phyloP scores from a whole-genome alignment of 92 coral and sea anemone genomes.

The Desmophyllum pertusum region DNA sequence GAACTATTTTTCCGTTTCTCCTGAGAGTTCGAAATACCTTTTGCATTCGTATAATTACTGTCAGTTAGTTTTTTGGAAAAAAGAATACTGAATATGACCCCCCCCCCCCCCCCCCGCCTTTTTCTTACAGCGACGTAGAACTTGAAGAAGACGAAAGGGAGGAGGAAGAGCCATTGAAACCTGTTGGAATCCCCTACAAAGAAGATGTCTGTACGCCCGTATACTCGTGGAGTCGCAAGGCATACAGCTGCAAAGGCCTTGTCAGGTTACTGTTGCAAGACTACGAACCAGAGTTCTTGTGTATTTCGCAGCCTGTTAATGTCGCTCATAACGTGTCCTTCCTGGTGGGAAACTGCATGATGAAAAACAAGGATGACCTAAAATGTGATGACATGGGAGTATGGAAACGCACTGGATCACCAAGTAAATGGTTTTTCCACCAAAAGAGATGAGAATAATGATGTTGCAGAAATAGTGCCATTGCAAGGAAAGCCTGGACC shows the following conservation, averaged over 20 bases:
- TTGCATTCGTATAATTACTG: too few species aligned
- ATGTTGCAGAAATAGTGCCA: neutral
- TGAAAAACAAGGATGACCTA: slow-evolving; percentile 45
- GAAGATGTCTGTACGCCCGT: slow-evolving; percentile 38
- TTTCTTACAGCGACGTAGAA: neutral
- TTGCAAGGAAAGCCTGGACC: slow-evolving; percentile 5
- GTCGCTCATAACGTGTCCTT: slow-evolving; percentile 46
- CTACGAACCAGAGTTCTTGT: slow-evolving; percentile 41
- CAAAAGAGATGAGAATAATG: slow-evolving; percentile 14
- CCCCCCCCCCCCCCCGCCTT: too few species aligned
- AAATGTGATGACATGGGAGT: slow-evolving; percentile 63
- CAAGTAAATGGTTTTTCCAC: slow-evolving; percentile 32
- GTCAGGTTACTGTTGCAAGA: slow-evolving; percentile 24
- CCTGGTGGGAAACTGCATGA: slow-evolving; percentile 20
- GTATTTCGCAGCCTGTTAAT: slow-evolving; percentile 46
- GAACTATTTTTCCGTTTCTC: too few species aligned
- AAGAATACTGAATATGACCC: too few species aligned
- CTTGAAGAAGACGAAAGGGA: neutral
- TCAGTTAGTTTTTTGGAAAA: too few species aligned
- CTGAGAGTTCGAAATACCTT: too few species aligned
- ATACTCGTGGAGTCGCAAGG: slow-evolving; percentile 32
- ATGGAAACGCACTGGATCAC: slow-evolving; percentile 55
- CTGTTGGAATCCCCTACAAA: slow-evolving; percentile 22
- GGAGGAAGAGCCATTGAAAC: slow-evolving; percentile 13
- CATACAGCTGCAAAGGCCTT: slow-evolving; percentile 23